phyloP scores from a whole-genome alignment of 2,888 invertebrate species.

The Nowickia ferox region DNA sequence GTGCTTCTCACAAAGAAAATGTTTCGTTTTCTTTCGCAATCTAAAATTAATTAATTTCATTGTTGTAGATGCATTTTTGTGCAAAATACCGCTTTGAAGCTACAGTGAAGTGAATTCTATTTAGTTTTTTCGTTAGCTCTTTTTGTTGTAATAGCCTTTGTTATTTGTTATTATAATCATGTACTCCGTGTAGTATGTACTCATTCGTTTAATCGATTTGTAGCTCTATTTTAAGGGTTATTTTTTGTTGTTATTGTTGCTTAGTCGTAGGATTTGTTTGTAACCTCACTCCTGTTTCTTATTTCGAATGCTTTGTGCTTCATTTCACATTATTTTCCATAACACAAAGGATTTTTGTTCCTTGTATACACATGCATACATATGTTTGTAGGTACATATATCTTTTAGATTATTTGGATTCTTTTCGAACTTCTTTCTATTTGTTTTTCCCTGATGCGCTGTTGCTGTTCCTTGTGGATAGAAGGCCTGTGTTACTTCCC shows the following conservation, averaged over 20 bases:
- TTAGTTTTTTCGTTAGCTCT: slow-evolving; percentile 4
- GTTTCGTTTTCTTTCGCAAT: neutral
- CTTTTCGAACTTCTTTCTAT: slow-evolving; percentile 45
- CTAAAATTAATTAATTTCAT: neutral
- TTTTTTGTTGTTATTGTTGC: slow-evolving; percentile 67
- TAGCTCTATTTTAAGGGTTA: slow-evolving; percentile 73
- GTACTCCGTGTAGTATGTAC: slow-evolving; percentile 56
- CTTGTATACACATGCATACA: neutral
- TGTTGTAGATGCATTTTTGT: neutral
- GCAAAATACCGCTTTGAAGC: neutral
- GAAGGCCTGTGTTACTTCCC: neutral
- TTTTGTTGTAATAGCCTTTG: slow-evolving; percentile 18
- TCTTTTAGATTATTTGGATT: slow-evolving; percentile 12
- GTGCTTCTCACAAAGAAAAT: slow-evolving; percentile 17
- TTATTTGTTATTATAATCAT: slow-evolving; percentile 48
- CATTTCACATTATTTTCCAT: slow-evolving; percentile 36
- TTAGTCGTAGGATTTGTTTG: slow-evolving; percentile 35
- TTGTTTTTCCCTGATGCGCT: slow-evolving; percentile 43
- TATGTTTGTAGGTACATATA: no score
- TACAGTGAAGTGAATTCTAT: slow-evolving; percentile 3
- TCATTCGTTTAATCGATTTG: slow-evolving; percentile 73
- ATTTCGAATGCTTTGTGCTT: slow-evolving; percentile 11
- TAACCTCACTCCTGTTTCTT: slow-evolving; percentile 28
- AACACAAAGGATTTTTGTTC: slow-evolving; percentile 20
- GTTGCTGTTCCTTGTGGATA: slow-evolving; percentile 13